These are phyloP conservation scores for Propithecus perrieri DNA, from an alignment of 2,797 vertebrate species.

Conservation along the genomic window DNA sequence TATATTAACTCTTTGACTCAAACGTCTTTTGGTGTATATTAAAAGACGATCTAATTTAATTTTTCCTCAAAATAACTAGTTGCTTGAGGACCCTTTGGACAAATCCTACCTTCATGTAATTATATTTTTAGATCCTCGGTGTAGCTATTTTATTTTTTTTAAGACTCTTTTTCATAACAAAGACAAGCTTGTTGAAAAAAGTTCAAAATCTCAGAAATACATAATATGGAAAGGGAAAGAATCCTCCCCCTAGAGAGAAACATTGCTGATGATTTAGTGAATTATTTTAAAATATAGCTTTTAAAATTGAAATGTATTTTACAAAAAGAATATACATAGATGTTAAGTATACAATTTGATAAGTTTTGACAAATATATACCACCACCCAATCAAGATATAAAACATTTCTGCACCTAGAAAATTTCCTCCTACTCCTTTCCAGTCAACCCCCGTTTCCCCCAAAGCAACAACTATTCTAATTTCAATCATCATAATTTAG, in stretches of 20 bases:
- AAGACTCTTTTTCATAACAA: background rate
- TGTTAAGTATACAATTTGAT: background rate
- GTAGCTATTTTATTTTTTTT: background rate
- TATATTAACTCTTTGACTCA: background rate
- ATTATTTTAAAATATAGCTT: background rate
- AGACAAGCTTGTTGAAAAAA: background rate
- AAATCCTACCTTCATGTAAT: slow-evolving; percentile 27
- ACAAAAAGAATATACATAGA: background rate
- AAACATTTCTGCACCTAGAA: background rate
- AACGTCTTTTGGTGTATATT: background rate
- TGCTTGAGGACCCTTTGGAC: background rate
- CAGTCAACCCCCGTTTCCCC: background rate
- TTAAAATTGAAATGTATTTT: background rate
- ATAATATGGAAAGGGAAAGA: background rate
- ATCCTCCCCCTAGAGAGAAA: background rate
- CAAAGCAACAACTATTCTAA: background rate
- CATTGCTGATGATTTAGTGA: background rate
- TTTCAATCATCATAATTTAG: background rate
- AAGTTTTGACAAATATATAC: background rate
- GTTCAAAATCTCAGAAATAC: slow-evolving; percentile 15
- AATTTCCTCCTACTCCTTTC: background rate
- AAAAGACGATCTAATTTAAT: background rate
- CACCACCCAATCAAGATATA: background rate
- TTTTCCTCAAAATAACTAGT: background rate
- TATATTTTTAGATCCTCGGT: background rate